Base-by-base conservation (phyloP, 2,797 vertebrate genomes). In the Rhinophrynus dorsalis region DNA sequence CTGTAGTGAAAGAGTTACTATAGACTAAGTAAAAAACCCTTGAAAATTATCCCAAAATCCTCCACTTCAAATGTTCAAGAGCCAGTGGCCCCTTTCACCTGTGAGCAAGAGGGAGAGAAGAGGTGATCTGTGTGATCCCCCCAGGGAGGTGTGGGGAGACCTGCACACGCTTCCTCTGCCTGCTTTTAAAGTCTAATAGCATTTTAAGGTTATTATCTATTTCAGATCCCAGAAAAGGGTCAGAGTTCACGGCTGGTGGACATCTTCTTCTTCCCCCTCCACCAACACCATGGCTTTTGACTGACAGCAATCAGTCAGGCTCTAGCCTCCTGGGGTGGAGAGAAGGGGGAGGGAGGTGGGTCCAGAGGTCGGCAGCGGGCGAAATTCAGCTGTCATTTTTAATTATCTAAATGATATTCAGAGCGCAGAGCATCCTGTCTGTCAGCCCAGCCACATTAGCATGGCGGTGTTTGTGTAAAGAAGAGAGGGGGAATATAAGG, bases 331-430 rank as follows among this genome's bases (percentile, higher is more conserved):
- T 89, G 92, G 89, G 90, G 89, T 92, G 32, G 69, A 42, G 61
- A 29, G 60, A 30, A n/a, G n/a, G 54, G 50, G 48, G 89, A 90
- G 90, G 93, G 91, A 92, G 93, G 91, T 92, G 91, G 92, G 91
- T 89, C 91, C 90, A 93, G 92, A 92, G 94, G 93, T 93, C 93
- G 91, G 90, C 90, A 93, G 92, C 90, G 90, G 92, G 91, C 89
- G 90, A 92, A 45, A 93, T 96, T 95, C 93, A 92, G 93, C 95
- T 96, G 95, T 97, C 96, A 93, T 95, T 96, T 97, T 95, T 96
- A 97, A 98, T 98, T 97, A 97, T 97, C 94, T 95, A 96, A 97
- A 97, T 95, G 89, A 96, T 96, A 97, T 98, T 97, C 95, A 96
- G 92, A 92, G 90, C 90, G 90, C 92, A 93, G 93, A 94, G 90